Base-by-base conservation (phyloP, 1,140 invertebrate species). In the Metaphire vulgaris region DNA sequence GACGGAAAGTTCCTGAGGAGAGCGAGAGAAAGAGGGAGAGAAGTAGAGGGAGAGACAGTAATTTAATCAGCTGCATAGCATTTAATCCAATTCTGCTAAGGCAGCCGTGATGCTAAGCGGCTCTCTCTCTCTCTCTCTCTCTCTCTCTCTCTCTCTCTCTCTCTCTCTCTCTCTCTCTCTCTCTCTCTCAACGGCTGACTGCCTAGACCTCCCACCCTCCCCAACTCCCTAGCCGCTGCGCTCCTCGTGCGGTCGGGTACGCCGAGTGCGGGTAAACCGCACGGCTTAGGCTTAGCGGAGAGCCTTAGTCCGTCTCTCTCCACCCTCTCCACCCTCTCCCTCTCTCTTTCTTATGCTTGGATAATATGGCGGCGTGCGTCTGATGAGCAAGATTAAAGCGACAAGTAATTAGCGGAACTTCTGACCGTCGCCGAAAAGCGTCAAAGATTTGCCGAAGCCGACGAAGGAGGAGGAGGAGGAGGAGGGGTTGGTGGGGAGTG, bases 61-160 rank as follows among this genome's bases (percentile, higher is more conserved):
- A 56, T 56, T 56, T 56, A 56, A 56, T 56, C 41, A 56, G 41
- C 41, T 26, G 30, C 28, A 69, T 26, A 69, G n/a, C n/a, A 26
- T 26, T 69, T 28, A 31, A 69, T 69, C 67, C n/a, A 69, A 69
- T 69, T 26, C n/a, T 69, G 67, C 67, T 69, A 26, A 69, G 67
- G 67, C 67, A 69, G 30, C n/a, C 2, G 67, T 21, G 41, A 56
- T 56, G 41, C 41, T 12, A 6, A 56, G 21, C 67, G 30, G 30
- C 67, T 69, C 14, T 65, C 26, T 65, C 14, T 15, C 26, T 65
- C 26, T 26, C 14, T 65, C 26, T 26, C 14, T 65, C 26, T 65
- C 56, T 15, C 26, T 65, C 56, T 15, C 56, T 15, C 26, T 26
- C 14, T 65, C 14, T 65, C 56, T 65, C 26, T 65, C 56, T 65